Evolutionary conservation across 1,140 invertebrate species (phyloP).

Genomic region (Drosophila mayri): DNA sequence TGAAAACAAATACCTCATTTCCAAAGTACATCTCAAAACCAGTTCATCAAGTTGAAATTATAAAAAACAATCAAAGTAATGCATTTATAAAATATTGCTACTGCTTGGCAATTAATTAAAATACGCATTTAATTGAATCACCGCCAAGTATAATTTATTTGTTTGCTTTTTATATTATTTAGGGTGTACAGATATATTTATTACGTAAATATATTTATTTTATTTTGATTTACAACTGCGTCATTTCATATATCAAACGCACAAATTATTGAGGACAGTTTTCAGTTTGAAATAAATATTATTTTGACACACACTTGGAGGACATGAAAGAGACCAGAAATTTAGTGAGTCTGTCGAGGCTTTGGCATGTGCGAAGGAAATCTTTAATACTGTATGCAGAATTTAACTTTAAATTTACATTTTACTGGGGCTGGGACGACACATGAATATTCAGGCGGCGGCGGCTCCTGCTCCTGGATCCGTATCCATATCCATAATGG

Average conservation of each 20-base stretch:
- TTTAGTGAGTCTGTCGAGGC: constrained; percentile 21
- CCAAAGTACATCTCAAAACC: neutral
- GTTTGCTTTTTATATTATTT: neutral
- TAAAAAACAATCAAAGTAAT: constrained; percentile 4
- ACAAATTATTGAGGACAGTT: constrained; percentile 23
- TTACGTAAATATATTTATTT: neutral
- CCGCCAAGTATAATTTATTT: constrained; percentile 2
- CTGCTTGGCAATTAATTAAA: constrained; percentile 22
- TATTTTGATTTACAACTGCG: constrained; percentile 31
- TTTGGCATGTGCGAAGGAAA: constrained; percentile 33
- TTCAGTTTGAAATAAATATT: constrained; percentile 23
- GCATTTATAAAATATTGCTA: constrained; percentile 24
- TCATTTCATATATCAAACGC: constrained; percentile 19
- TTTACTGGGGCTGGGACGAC: constrained; percentile 23
- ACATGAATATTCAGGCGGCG: constrained; percentile 68
- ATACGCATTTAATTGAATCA: constrained; percentile 3
- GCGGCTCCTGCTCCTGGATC: constrained; percentile 36
- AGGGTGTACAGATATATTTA: neutral
- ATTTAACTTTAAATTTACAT: constrained; percentile 70
- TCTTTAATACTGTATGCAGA: constrained; percentile 36
- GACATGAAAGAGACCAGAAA: constrained; percentile 13
- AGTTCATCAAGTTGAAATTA: neutral
- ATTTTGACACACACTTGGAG: constrained; percentile 27
- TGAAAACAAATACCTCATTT: neutral
- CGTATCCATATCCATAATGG: constrained; percentile 32